Conservation (phyloP, 2,797 vertebrate genomes). For the Neomorphus geoffroyi region DNA sequence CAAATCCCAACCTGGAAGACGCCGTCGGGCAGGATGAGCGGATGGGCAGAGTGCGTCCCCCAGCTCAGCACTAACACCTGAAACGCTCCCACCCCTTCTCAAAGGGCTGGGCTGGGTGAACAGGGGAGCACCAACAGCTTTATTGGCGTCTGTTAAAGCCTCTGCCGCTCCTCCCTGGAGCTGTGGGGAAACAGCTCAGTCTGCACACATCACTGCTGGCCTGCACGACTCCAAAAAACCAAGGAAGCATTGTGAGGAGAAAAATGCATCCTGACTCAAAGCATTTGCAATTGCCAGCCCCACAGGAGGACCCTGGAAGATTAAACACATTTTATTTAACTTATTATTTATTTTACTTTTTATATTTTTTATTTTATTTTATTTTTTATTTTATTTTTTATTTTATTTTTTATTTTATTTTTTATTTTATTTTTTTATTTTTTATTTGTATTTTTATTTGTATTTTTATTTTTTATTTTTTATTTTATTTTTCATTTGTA, state of each 20-base stretch:
- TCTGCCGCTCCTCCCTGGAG: neutral
- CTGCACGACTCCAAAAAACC: neutral
- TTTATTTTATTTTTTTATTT: too few species aligned
- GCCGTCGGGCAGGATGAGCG: neutral
- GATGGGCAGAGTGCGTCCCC: neutral
- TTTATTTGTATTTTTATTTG: too few species aligned
- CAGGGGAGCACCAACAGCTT: neutral
- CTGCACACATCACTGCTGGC: neutral
- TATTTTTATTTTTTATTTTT: too few species aligned
- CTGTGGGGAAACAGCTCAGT: neutral
- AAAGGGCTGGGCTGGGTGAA: neutral
- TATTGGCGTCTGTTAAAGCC: neutral
- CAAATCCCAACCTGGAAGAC: accelerated
- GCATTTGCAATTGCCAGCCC: neutral
- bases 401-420: too few species aligned
- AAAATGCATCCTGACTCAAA: neutral
- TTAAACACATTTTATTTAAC: neutral
- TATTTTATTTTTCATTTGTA: too few species aligned
- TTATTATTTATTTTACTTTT: neutral
- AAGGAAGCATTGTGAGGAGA: neutral
- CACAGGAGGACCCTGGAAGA: neutral
- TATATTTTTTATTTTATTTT: neutral
- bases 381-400: neutral
- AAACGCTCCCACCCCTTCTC: accelerated
- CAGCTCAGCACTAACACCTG: neutral